Base-by-base conservation (phyloP, 92 coral and sea anemone genomes). In the Palythoa heliodiscus region DNA sequence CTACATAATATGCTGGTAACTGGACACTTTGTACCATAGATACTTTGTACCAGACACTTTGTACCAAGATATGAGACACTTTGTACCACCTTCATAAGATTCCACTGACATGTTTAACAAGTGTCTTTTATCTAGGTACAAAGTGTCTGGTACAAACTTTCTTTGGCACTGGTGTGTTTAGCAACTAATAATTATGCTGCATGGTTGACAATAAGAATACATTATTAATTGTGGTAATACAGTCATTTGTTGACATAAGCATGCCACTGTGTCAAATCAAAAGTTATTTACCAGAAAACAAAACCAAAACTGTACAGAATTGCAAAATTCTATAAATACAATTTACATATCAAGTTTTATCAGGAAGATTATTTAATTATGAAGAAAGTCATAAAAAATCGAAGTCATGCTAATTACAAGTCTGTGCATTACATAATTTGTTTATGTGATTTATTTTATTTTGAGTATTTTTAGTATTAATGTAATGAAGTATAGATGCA, bases 301-400 rank as follows among this genome's bases (percentile, higher is more conserved):
- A 69, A 43, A 25, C n/a, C 63, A 52, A 11, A 11, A 75, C 61
- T 50, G 66, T 76, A 76, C 50, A 54, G 47, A 76, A 52, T 53
- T 54, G 24, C 14, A 50, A 52, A 29, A 24, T 75, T 54, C 67
- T 76, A 25, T 76, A 76, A 76, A 76, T 76, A 76, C 63, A 76
- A 76, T 54, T 76, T 76, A 76, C 81, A 76, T 24, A 22, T 14
- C 13, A 24, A 54, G 81, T 54, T 76, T 76, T 22, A 15, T 54
- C 50, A 9, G 17, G 53, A 24, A 22, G 37, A 23, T 43, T 72
- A 72, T 67, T 29, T 29, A 70, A 70, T 70, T 70, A 72, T 54
- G 23, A 29, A 76, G 20, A 76, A 76, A 76, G 67, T 54, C 23
- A 17, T 76, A 58, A 24, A 76, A 20, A 76, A 76, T 69, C 7